Percentiles rank a stretch among this genome's conserved stretches.
These are phyloP conservation scores for Cololabis saira DNA, from an alignment of 2,113 vertebrate species.

Conservation along the genomic window DNA sequence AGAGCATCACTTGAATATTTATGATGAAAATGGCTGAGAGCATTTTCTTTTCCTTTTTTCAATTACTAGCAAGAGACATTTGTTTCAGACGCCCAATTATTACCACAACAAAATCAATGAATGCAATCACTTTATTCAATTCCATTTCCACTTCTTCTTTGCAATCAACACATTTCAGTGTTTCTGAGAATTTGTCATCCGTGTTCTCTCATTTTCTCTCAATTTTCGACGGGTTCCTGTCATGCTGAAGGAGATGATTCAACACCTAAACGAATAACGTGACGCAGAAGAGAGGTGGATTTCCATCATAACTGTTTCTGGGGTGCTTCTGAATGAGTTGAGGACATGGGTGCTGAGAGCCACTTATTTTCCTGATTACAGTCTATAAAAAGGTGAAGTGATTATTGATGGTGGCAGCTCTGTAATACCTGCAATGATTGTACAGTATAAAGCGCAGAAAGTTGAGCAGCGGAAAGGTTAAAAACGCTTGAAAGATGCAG, in stretches of 20 bases:
- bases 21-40: not conserved
- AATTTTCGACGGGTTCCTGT: too few relatives aligned
- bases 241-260: not conserved
- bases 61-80: not conserved
- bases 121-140: too few relatives aligned
- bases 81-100: not conserved
- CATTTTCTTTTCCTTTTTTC: not conserved
- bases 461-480: not conserved
- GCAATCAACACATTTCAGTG: too few relatives aligned
- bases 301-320: not conserved
- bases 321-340: not conserved
- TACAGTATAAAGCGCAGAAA: conserved; percentile 2
- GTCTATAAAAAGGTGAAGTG: conserved; percentile 39
- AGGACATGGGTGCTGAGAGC: conserved; percentile 1
- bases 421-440: conserved; percentile 5
- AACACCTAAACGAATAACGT: not conserved
- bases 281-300: not conserved
- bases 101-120: not conserved
- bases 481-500: conserved; percentile 16
- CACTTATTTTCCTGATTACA: conserved; percentile 39
- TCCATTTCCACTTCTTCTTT: too few relatives aligned
- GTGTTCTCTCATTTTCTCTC: too few relatives aligned
- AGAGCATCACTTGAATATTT: not conserved
- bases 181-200: too few relatives aligned
- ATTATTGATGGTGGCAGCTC: not conserved